Conservation (phyloP, 2,888 invertebrate species). For the Clistopyga incitator region DNA sequence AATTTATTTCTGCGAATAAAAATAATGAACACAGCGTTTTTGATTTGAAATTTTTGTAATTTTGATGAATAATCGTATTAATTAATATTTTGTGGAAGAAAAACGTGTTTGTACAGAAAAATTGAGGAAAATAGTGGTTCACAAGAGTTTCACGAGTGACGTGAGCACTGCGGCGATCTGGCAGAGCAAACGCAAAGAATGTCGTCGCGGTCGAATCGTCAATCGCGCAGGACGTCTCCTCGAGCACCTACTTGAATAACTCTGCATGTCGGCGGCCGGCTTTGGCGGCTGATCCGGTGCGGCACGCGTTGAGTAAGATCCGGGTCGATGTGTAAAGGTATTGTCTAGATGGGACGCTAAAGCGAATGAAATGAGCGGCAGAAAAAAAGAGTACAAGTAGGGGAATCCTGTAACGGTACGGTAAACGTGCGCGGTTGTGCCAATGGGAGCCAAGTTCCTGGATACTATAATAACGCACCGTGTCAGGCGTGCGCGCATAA, state of each 20-base stretch:
- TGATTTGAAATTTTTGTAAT: too few species aligned
- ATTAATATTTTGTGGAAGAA: too few species aligned
- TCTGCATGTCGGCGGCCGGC: slow-evolving; percentile 37
- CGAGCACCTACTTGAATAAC: slow-evolving; percentile 52
- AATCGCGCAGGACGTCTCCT: slow-evolving; percentile 48
- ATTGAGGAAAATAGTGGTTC: too few species aligned
- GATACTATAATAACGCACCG: slow-evolving; percentile 44
- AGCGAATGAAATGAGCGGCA: slow-evolving; percentile 17
- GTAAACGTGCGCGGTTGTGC: slow-evolving; percentile 9
- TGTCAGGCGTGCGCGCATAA: slow-evolving; percentile 40
- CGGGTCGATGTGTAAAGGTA: slow-evolving; percentile 65
- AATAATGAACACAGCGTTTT: too few species aligned
- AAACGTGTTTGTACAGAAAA: too few species aligned
- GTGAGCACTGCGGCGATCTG: not conserved
- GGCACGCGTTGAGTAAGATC: slow-evolving; percentile 60
- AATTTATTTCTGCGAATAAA: too few species aligned
- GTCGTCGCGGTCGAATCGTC: slow-evolving; percentile 54
- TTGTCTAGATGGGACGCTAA: slow-evolving; percentile 58
- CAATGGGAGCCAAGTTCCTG: slow-evolving; percentile 52
- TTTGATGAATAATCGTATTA: too few species aligned
- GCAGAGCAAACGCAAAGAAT: slow-evolving; percentile 24
- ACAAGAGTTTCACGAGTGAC: too few species aligned
- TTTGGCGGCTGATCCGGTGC: slow-evolving; percentile 19
- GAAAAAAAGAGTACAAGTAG: slow-evolving; percentile 38
- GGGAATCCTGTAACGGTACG: slow-evolving; percentile 60